Base-by-base conservation (phyloP, 2,888 invertebrate genomes). In the Tromatobia lineatoria region DNA sequence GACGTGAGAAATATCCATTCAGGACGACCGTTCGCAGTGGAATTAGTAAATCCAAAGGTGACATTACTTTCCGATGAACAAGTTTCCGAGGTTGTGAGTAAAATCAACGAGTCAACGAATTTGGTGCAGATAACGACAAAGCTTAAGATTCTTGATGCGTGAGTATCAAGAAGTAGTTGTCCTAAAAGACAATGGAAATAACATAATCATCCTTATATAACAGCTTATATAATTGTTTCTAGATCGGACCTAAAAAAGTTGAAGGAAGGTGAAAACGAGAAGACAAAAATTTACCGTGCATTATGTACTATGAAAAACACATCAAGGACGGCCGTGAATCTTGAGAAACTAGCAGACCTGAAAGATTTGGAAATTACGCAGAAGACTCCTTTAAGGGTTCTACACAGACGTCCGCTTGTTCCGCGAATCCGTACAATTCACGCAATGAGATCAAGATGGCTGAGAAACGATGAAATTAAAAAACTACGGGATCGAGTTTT, bases 1-100 rank as follows among this genome's bases (percentile, higher is more conserved):
- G 99, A 99, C 94, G 99, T 99, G 0, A 95, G 99, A 80, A 99
- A 98, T 94, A 94, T 99, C 83, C 98, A 99, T 0, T 95, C 96
- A 82, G 99, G 99, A 0, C 94, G 99, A 10, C 99, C 99, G 0
- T 99, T 99, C 94, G 97, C 97, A 0, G 94, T 99, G 0, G 98
- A 99, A 95, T 95, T 98, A 54, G 91, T 96, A 0, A 96, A 97
- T 93, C 96, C 97, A 0, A 94, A 94, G 85, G 92, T 94, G 25
- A 95, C 95, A 20, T 93, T 94, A 47, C 94, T 97, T 86, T 93
- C 94, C 0, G 90, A 89, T 15, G 91, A 94, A 7, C 93, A 95
- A 77, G 94, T 97, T 66, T 90, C 93, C 57, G 82, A 92, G 38
- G 94, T 97, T 79, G 96, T 97, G 90, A 88, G 94, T 25, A 92